A percentile compares a stretch with the other conserved stretches of the same genome.
Conservation (phyloP, 1,140 invertebrate genomes). For the Sipha flava region DNA sequence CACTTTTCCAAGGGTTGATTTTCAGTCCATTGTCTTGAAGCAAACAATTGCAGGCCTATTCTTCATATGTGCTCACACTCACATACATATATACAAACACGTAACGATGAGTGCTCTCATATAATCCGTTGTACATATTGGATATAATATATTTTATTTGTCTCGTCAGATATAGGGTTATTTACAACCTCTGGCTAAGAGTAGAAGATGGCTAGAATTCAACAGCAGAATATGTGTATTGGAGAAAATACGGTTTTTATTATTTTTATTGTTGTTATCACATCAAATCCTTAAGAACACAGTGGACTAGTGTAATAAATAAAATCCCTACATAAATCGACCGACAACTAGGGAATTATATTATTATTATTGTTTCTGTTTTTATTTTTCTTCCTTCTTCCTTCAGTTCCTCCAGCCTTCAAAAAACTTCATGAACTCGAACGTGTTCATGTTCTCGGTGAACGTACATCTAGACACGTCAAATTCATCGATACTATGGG, state of each 20-base stretch:
- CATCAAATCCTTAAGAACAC: not conserved
- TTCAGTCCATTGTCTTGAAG: not conserved
- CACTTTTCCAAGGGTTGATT: not conserved
- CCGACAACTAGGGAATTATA: not conserved
- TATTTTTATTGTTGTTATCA: conserved; percentile 15
- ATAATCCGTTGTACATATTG: not conserved
- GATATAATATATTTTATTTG: conserved; percentile 12
- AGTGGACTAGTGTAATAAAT: not conserved
- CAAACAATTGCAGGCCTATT: conserved; percentile 11
- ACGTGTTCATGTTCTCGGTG: too few species aligned
- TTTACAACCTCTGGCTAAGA: not conserved
- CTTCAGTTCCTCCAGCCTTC: too few species aligned
- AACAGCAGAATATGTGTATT: not conserved
- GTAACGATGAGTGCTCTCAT: not conserved
- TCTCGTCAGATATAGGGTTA: not conserved
- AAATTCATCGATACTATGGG: too few species aligned
- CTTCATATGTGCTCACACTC: not conserved
- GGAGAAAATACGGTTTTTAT: not conserved
- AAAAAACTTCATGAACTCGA: too few species aligned
- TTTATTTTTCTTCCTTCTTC: not conserved
- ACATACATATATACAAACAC: not conserved
- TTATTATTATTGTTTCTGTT: not conserved
- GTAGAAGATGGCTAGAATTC: not conserved
- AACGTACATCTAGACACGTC: too few species aligned
- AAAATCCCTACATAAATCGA: not conserved